Percentiles rank a stretch among this genome's conserved stretches.
Evolutionary conservation across 2,888 invertebrate species (phyloP).

Genomic region (Drosophila aldrichi): DNA sequence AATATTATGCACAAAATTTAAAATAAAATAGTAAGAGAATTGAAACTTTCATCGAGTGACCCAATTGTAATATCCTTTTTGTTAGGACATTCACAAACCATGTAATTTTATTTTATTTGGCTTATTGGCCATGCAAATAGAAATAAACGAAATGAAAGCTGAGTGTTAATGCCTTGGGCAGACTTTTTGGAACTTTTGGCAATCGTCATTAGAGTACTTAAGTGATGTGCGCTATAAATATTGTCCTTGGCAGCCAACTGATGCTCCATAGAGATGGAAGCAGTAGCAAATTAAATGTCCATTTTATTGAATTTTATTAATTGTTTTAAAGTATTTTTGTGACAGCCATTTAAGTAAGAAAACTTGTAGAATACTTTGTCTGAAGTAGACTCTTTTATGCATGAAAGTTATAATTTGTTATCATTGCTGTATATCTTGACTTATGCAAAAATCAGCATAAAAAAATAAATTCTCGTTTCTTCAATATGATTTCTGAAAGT

Average conservation of each 20-base stretch:
- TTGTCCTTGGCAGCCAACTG: constrained; percentile 34
- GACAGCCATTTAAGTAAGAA: neutral
- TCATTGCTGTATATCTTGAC: no score
- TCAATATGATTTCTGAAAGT: no score
- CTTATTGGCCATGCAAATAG: constrained; percentile 43
- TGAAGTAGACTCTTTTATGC: no score
- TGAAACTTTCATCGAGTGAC: neutral
- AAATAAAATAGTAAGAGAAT: neutral
- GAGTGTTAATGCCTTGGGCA: constrained; percentile 51
- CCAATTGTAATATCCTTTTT: neutral
- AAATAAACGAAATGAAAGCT: constrained; percentile 20
- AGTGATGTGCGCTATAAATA: constrained; percentile 30
- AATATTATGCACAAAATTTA: neutral
- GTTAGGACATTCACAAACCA: neutral
- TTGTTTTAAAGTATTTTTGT: neutral
- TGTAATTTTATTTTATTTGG: constrained; percentile 55
- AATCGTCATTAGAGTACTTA: constrained; percentile 57
- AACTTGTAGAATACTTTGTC: no score
- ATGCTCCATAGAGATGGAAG: constrained; percentile 4
- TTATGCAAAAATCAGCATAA: no score
- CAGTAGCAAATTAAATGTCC: constrained; percentile 2
- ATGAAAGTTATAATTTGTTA: no score
- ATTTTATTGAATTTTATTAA: constrained; percentile 28
- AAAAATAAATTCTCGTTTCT: no score
- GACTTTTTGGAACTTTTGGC: constrained; percentile 40